Percentiles rank a stretch among this genome's conserved stretches.
Conservation (phyloP, 2,797 vertebrate genomes). For the Enteromius unitaeniatus region DNA sequence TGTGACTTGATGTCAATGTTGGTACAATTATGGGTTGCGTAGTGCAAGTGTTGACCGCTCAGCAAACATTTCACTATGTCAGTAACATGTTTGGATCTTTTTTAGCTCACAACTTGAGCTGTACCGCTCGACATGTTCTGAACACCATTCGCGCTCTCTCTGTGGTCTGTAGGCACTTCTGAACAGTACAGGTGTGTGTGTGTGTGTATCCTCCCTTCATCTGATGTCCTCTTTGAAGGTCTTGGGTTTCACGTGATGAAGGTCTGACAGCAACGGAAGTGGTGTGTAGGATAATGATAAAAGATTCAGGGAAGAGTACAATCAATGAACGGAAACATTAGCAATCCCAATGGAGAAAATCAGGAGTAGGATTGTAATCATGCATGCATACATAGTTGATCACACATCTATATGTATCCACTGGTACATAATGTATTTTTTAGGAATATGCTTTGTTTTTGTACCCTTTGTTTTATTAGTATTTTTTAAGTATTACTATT, state of each 20-base stretch:
- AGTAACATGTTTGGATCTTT: not conserved
- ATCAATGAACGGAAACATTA: constrained; percentile 64
- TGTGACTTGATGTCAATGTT: not conserved
- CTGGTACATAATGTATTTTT: not conserved
- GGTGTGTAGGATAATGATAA: constrained; percentile 39
- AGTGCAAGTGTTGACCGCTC: not conserved
- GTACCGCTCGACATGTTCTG: not conserved
- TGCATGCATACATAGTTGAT: not conserved
- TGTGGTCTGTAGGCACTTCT: not conserved
- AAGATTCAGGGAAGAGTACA: constrained; percentile 22
- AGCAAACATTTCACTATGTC: not conserved
- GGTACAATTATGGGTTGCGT: not conserved
- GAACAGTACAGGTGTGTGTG: not conserved
- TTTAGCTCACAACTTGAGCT: not conserved
- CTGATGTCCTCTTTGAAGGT: constrained; percentile 35
- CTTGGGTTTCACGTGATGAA: constrained; percentile 21
- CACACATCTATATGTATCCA: too few species aligned
- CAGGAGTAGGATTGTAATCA: constrained; percentile 16
- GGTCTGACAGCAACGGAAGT: constrained; percentile 5
- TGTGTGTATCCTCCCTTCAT: not conserved
- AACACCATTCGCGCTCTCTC: not conserved
- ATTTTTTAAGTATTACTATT: not conserved
- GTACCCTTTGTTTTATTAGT: not conserved
- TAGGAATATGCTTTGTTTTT: not conserved
- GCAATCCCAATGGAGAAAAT: constrained; percentile 53